Evolutionary conservation across 2,888 invertebrate genomes (phyloP).

Genomic region (Peribatodes rhomboidaria): DNA sequence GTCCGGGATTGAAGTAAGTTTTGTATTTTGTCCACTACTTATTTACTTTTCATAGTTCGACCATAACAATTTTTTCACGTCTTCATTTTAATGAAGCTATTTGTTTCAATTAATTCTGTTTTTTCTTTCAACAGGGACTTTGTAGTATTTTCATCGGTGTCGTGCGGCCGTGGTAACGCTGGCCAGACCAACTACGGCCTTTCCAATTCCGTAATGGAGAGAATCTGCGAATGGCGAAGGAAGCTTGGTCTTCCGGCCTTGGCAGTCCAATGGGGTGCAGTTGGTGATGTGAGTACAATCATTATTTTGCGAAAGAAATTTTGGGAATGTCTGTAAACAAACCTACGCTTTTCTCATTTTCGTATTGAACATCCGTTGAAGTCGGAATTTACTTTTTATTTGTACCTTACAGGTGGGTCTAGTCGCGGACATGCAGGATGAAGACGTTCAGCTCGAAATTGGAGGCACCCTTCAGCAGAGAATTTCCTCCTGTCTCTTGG

Average conservation of each 20-base stretch:
- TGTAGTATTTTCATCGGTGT: slow-evolving; percentile 96
- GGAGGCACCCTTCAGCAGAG: slow-evolving; percentile 95
- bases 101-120: slow-evolving; percentile 18
- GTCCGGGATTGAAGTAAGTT: slow-evolving; percentile 74
- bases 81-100: too few relatives aligned
- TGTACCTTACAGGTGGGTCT: slow-evolving; percentile 88
- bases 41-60: neutral
- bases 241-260: slow-evolving; percentile 91
- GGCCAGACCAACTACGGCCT: slow-evolving; percentile 97
- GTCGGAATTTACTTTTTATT: neutral
- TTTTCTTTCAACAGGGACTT: slow-evolving; percentile 86
- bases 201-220: slow-evolving; percentile 96
- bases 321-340: neutral
- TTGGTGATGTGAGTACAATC: slow-evolving; percentile 91
- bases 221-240: slow-evolving; percentile 92
- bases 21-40: neutral
- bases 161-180: slow-evolving; percentile 96
- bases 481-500: slow-evolving; percentile 92
- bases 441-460: slow-evolving; percentile 89
- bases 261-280: slow-evolving; percentile 97
- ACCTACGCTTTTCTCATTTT: neutral
- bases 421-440: slow-evolving; percentile 91
- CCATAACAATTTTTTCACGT: neutral
- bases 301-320: neutral
- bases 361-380: too few relatives aligned